These are phyloP conservation scores for Esox masquinongy DNA, from an alignment of 2,797 vertebrate genomes.

Conservation along the genomic window DNA sequence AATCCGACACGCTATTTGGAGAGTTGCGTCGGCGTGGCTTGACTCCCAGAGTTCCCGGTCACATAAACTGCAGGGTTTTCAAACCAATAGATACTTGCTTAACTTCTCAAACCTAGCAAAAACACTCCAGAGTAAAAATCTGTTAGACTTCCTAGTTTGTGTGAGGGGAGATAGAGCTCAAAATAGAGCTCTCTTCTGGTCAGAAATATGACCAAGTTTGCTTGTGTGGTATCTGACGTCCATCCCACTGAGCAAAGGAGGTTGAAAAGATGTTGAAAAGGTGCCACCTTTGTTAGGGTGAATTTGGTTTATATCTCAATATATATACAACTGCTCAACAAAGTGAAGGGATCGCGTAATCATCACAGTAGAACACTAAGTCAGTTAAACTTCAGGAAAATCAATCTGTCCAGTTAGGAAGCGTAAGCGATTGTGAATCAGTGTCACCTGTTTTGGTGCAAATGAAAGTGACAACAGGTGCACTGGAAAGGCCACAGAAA, in stretches of 20 bases:
- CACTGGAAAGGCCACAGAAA: too few relatives aligned
- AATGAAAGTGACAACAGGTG: too few relatives aligned
- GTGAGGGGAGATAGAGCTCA: not conserved
- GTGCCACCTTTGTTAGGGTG: conserved; percentile 48
- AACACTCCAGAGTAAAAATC: not conserved
- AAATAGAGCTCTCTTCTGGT: not conserved
- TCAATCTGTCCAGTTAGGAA: too few relatives aligned
- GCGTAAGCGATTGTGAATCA: too few relatives aligned
- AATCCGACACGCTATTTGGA: conserved; percentile 57
- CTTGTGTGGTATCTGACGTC: not conserved
- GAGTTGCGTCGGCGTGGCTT: conserved; percentile 52
- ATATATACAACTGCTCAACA: too few relatives aligned
- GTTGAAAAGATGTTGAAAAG: too few relatives aligned
- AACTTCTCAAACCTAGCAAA: not conserved
- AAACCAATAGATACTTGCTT: conserved; percentile 26
- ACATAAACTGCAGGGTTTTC: conserved; percentile 42
- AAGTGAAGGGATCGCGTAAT: too few relatives aligned
- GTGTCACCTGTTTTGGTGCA: too few relatives aligned
- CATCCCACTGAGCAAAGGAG: not conserved
- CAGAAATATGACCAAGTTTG: not conserved
- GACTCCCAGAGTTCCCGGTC: conserved; percentile 44
- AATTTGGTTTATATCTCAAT: conserved; percentile 35
- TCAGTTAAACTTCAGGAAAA: too few relatives aligned
- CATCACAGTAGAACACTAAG: too few relatives aligned
- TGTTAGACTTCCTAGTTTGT: not conserved